phyloP scores from a whole-genome alignment of 2,797 vertebrate genomes.

The Pseudomugil gertrudae region DNA sequence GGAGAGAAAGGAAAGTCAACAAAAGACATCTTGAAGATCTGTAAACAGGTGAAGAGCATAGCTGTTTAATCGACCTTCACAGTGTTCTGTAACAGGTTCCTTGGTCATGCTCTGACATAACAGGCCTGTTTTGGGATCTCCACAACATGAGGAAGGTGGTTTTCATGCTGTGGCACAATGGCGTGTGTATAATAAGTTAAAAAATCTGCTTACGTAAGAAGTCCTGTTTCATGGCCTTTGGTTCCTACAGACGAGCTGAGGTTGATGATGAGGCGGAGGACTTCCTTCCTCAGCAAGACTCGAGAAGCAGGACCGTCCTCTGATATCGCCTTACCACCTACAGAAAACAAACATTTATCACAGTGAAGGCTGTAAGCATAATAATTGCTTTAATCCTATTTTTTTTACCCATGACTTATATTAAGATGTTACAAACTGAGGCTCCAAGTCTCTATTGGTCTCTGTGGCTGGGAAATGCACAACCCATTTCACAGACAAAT shows the following conservation, averaged over 20 bases:
- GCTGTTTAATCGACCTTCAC: neutral
- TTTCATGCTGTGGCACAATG: neutral
- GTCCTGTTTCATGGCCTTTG: slow-evolving; percentile 97
- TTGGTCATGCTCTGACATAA: neutral
- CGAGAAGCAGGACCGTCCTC: slow-evolving; percentile 95
- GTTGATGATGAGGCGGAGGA: slow-evolving; percentile 95
- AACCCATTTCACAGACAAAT: neutral
- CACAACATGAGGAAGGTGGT: neutral
- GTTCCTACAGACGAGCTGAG: slow-evolving; percentile 98
- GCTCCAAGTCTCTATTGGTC: neutral
- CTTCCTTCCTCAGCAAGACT: slow-evolving; percentile 95
- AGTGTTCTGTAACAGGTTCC: neutral
- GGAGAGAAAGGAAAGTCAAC: slow-evolving; percentile 4
- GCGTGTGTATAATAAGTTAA: neutral
- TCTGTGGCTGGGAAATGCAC: neutral
- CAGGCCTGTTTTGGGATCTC: neutral
- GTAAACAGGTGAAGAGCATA: neutral
- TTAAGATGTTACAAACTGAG: neutral
- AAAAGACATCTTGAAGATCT: neutral
- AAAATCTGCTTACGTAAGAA: slow-evolving; percentile 89
- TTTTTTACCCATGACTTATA: neutral
- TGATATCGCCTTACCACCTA: slow-evolving; percentile 92
- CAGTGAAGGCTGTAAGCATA: neutral
- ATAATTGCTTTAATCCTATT: neutral
- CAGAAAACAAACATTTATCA: slow-evolving; percentile 11